These are phyloP conservation scores for Ophraella communa DNA, from an alignment of 2,888 invertebrate genomes.

Conservation along the genomic window DNA sequence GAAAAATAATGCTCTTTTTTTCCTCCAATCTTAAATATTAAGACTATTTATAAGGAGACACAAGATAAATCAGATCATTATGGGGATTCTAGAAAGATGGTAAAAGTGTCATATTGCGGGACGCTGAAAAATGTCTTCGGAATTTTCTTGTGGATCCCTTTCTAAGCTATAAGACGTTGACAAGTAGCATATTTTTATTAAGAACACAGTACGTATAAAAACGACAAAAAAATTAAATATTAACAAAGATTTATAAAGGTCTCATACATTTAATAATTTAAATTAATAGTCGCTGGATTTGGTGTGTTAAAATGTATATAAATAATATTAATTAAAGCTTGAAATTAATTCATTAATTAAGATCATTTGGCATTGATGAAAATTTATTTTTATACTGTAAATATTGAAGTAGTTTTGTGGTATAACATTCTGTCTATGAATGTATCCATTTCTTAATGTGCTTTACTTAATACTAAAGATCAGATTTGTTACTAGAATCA, in stretches of 20 bases:
- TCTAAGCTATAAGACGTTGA: not conserved
- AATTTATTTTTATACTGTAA: too few species aligned
- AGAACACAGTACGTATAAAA: not conserved
- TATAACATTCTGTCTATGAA: too few species aligned
- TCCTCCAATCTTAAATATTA: constrained; percentile 30
- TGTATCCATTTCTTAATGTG: too few species aligned
- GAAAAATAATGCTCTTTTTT: constrained; percentile 28
- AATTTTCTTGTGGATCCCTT: constrained; percentile 10
- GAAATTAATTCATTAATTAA: too few species aligned
- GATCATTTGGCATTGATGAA: too few species aligned
- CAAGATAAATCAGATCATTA: constrained; percentile 29
- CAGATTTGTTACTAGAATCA: too few species aligned
- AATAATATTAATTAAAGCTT: too few species aligned
- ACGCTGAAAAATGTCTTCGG: constrained; percentile 19
- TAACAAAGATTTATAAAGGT: not conserved
- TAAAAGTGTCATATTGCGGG: constrained; percentile 23
- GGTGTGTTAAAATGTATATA: too few species aligned
- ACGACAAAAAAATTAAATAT: not conserved
- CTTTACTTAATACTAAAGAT: too few species aligned
- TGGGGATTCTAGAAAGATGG: constrained; percentile 20
- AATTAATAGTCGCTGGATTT: not conserved
- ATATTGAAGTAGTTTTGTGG: too few species aligned
- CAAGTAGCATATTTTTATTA: constrained; percentile 6
- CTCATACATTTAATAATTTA: not conserved
- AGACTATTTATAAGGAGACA: constrained; percentile 30